Evolutionary conservation across 1,140 invertebrate species (phyloP), one percentile per base, ranked within the genome.

Genomic region (Trissolcus basalis): DNA sequence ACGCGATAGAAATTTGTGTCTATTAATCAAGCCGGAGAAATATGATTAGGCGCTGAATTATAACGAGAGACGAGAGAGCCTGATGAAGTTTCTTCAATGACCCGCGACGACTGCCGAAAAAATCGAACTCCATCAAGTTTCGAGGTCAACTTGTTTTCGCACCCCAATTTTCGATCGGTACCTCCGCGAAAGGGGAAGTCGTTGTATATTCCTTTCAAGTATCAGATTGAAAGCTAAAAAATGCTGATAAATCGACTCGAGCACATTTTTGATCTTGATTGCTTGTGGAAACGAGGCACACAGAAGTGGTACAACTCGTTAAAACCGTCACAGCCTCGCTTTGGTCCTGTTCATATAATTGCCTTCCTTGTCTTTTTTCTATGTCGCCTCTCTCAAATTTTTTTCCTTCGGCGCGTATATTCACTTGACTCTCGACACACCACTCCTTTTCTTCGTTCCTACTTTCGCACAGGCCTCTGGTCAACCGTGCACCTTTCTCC

Each of bases 291-390:
- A 39, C 9, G 36, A 11, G n/a, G 36, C n/a, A 9, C 33, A 35
- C 36, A 11, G 36, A 39, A n/a, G n/a, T 39, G 36, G 36, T 39
- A 9, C 36, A 39, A 27, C 19, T 56, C 51, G 50, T 50, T 70
- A 49, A 69, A 69, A 48, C 56, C 51, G 56, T 54, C 27, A 39
- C 64, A 68, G 55, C 47, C 48, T 14, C 45, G 1, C 69, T 41
- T 45, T 44, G 27, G n/a, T 58, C 60, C 45, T 59, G 65, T 49
- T 80, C n/a, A n/a, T 69, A 77, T 77, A 77, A 74, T 77, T 74
- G 65, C 63, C 71, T 39, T 60, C 41, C 13, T 48, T 10, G 15
- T 48, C 50, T 33, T 60, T 69, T 59, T 68, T 53, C 47, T 12
- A 32, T 49, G 33, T 48, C 39, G 35, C n/a, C 39, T 36, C 15